Conservation (phyloP, 2,888 invertebrate genomes). For the Phalangium opilio region DNA sequence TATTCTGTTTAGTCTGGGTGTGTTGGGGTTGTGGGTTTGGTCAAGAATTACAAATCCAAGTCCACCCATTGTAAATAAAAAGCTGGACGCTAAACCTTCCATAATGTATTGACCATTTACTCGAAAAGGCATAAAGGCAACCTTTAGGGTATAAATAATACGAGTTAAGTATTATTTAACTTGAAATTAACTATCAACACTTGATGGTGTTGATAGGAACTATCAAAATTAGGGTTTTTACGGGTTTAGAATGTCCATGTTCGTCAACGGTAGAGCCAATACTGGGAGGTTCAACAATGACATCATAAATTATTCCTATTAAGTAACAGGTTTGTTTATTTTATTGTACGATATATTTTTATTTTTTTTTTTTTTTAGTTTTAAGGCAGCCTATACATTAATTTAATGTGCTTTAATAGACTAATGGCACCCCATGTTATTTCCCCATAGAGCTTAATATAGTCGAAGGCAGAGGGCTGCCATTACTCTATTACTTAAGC, state of each 20-base stretch:
- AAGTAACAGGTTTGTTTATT: constrained; percentile 1
- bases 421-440: too few species aligned
- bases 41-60: constrained; percentile 92
- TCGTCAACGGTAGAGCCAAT: constrained; percentile 97
- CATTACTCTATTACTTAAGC: too few species aligned
- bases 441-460: too few species aligned
- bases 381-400: too few species aligned
- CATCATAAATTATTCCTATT: constrained; percentile 94
- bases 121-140: constrained; percentile 94
- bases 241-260: constrained; percentile 87
- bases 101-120: constrained; percentile 99
- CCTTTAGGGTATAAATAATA: constrained; percentile 42
- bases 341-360: too few species aligned
- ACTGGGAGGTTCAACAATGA: constrained; percentile 96
- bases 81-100: constrained; percentile 96
- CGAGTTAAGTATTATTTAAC: background rate
- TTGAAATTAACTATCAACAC: background rate
- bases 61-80: constrained; percentile 89
- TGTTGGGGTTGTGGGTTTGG: constrained; percentile 75
- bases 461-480: too few species aligned
- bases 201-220: background rate
- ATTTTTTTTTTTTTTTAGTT: too few species aligned
- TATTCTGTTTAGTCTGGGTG: constrained; percentile 59
- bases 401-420: too few species aligned
- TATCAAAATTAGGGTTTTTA: constrained; percentile 34